These are phyloP conservation scores for Hepsetus odoe DNA, from an alignment of 2,113 vertebrate genomes.

Conservation along the genomic window DNA sequence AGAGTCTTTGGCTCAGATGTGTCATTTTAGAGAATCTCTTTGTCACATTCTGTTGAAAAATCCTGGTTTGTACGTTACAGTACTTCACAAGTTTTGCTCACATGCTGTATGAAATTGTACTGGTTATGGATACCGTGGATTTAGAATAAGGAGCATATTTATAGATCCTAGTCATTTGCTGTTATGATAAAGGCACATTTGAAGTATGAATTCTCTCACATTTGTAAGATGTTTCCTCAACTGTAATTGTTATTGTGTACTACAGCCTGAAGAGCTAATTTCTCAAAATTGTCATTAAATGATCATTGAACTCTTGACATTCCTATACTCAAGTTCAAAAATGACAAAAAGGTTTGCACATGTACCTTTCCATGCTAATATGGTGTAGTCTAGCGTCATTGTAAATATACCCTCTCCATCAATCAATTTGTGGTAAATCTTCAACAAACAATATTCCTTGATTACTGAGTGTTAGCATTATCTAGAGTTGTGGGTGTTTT, in stretches of 20 bases:
- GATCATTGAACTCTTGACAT: constrained; percentile 17
- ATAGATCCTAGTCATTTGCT: background rate
- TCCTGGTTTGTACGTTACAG: background rate
- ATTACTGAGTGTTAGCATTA: constrained; percentile 37
- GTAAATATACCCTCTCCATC: constrained; percentile 29
- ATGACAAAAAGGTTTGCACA: background rate
- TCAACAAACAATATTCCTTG: constrained; percentile 19
- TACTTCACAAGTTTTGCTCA: background rate
- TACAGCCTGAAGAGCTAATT: background rate
- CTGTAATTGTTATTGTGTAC: background rate
- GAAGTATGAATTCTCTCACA: background rate
- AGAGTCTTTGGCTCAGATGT: background rate
- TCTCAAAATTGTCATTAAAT: constrained; percentile 9
- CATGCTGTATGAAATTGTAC: background rate
- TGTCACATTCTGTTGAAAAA: constrained; percentile 24
- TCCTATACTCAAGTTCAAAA: constrained; percentile 21
- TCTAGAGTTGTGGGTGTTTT: constrained; percentile 34
- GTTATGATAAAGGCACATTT: background rate
- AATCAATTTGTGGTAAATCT: constrained; percentile 17
- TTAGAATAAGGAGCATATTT: background rate
- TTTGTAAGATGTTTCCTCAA: background rate
- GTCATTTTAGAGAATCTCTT: constrained; percentile 9
- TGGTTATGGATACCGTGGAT: background rate
- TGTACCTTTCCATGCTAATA: constrained; percentile 32
- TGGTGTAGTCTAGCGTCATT: constrained; percentile 25